phyloP scores from a whole-genome alignment of 2,888 invertebrate genomes.

The Coelinius sp. region DNA sequence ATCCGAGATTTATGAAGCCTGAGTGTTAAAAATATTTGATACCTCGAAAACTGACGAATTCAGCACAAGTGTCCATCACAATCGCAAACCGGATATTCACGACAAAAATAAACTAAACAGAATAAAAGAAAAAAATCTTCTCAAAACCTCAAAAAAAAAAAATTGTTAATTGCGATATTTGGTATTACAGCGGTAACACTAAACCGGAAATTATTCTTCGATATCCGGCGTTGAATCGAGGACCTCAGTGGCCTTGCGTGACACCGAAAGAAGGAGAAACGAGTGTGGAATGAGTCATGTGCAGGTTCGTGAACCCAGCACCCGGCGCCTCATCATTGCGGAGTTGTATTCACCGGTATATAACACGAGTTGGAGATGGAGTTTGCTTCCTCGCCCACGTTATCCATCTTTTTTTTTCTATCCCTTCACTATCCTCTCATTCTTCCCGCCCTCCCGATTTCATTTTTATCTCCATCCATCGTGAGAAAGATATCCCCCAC shows the following conservation, averaged over 20 bases:
- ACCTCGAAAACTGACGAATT: neutral
- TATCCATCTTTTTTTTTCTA: slow-evolving; percentile 20
- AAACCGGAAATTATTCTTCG: slow-evolving; percentile 37
- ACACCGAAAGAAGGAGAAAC: slow-evolving; percentile 22
- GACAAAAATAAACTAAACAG: too few species aligned
- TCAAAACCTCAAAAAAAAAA: neutral
- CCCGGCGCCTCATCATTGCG: slow-evolving; percentile 10
- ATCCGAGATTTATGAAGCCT: neutral
- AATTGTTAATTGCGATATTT: slow-evolving; percentile 2
- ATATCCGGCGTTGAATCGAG: slow-evolving; percentile 35
- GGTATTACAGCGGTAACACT: slow-evolving; percentile 10
- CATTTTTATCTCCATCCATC: slow-evolving; percentile 35
- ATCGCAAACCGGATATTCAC: neutral
- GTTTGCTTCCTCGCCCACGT: slow-evolving; percentile 29
- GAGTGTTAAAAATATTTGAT: neutral
- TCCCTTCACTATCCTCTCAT: slow-evolving; percentile 19
- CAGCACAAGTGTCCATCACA: too few species aligned
- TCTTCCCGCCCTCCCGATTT: slow-evolving; percentile 33
- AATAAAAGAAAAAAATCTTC: neutral
- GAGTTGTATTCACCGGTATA: neutral
- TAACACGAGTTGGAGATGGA: neutral
- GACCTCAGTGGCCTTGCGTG: slow-evolving; percentile 37
- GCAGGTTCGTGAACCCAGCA: slow-evolving; percentile 36
- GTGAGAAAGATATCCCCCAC: slow-evolving; percentile 16
- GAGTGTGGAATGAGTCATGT: slow-evolving; percentile 36